A percentile compares a stretch with the other conserved stretches of the same genome.
Conservation (phyloP, 2,888 invertebrate genomes). For the Pinctada fucata region DNA sequence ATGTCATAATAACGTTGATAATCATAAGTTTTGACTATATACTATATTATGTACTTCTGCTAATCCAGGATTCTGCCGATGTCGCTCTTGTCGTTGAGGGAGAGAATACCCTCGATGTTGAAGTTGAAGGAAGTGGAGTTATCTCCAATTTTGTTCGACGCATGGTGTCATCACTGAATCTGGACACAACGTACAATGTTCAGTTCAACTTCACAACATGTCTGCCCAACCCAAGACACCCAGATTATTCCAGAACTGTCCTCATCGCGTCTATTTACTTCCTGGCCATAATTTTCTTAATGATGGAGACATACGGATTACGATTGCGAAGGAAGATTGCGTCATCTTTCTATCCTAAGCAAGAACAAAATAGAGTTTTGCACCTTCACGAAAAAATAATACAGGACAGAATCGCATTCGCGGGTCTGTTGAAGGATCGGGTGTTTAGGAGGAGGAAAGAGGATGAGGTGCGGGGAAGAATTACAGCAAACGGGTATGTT, state of each 20-base stretch:
- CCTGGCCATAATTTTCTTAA: conserved; percentile 42
- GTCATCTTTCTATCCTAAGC: conserved; percentile 53
- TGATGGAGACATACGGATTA: conserved; percentile 51
- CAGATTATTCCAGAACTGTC: conserved; percentile 40
- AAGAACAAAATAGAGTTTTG: conserved; percentile 46
- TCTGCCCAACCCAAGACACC: conserved; percentile 48
- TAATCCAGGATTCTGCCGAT: conserved; percentile 56
- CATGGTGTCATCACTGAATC: conserved; percentile 39
- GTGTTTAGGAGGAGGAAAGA: conserved; percentile 47
- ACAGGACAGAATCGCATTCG: conserved; percentile 48
- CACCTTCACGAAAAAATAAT: conserved; percentile 54
- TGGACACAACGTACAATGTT: conserved; percentile 35
- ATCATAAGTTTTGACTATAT: conserved; percentile 61
- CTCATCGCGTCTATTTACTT: conserved; percentile 45
- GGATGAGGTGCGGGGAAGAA: conserved; percentile 37
- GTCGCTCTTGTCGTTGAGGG: conserved; percentile 52
- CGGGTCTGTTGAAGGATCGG: conserved; percentile 47
- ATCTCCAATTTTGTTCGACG: conserved; percentile 45
- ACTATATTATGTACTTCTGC: conserved; percentile 62
- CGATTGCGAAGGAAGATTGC: conserved; percentile 49
- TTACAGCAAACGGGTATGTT: conserved; percentile 13
- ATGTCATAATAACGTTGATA: conserved; percentile 54
- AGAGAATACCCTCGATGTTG: conserved; percentile 28
- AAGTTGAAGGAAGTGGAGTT: conserved; percentile 48
- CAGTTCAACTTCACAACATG: conserved; percentile 47